Evolutionary conservation across 2,888 invertebrate species (phyloP), one percentile per base, ranked within the genome.

Genomic region (Melieria omissa): DNA sequence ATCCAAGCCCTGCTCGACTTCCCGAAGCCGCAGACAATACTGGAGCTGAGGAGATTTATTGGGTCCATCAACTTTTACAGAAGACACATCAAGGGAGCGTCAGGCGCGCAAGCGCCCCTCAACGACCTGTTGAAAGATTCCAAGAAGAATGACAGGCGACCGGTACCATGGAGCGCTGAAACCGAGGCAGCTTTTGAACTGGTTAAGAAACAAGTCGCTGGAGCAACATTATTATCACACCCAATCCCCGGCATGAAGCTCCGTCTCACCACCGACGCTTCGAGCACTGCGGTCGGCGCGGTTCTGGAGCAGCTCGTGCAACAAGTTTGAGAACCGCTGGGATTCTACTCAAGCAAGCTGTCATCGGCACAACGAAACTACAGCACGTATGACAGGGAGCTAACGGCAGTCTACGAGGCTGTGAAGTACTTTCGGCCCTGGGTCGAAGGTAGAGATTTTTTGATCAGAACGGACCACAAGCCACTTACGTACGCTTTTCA

Each of bases 21-120:
- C 16, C 73, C 65, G 0, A 73, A 65, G 16, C 69, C 73, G 3
- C 45, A 69, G 47, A 70, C 69, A 8, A 73, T 69, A n/a, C 4
- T 69, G 7, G 72, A 72, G 42, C 47, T 65, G 46, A 73, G 72
- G 54, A 44, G 62, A 65, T 70, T 73, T 61, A 61, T 73, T 42
- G 69, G 65, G n/a, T 60, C 65, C 29, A 42, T 72, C 4, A 72
- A 64, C 42, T 72, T 69, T 54, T 67, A 64, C n/a, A 46, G 63
- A 44, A 57, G 68, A 6, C 68, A 68, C 61, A 68, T 72, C 12
- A 72, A 58, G 9, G 58, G 57, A 9, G 68, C 68, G 16, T 68
- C 61, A 16, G 14, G 44, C 44, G 44, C 62, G 16, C 66, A 67
- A 42, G 61, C 67, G 9, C 49, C 44, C 41, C 54, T 65, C 14